Base-by-base conservation (phyloP, 1,140 invertebrate species). In the Drosophila oshimai region DNA sequence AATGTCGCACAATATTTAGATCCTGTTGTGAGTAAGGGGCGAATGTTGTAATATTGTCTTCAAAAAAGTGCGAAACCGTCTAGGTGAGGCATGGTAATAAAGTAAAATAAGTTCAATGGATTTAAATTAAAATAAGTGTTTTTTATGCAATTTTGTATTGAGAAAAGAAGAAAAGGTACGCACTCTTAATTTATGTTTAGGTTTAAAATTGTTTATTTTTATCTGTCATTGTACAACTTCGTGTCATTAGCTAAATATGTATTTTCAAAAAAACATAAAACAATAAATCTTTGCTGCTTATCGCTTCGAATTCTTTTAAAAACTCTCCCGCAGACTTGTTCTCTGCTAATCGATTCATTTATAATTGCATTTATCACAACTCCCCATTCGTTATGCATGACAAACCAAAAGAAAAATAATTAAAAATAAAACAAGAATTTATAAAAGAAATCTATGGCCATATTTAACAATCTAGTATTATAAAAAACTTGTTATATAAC, bases 321-420 rank as follows among this genome's bases (percentile, higher is more conserved):
- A 37, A 7, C 13, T n/a, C 13, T 24, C 34, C 26, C 33, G n/a
- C 6, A 28, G 34, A 41, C 12, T 10, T 37, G 64, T 68, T 68
- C 29, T 20, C 22, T 22, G 45, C 55, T 61, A 72, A 72, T 49
- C 44, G 45, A 61, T 60, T 50, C 68, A 49, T 72, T 71, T 72
- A 61, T 72, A 61, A 51, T 45, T 72, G 68, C 68, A 72, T 72
- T 45, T 50, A 72, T 72, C 68, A 72, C 61, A 64, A 37, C 26
- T 64, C 46, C 24, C 28, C 42, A 65, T 64, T 65, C 6, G 44
- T 65, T 67, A 41, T 65, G 62, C 34, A 44, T 65, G 42, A 50
- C 62, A 65, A 31, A 10, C 36, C 17, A 28, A 24, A 36, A 71
- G 45, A 45, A 22, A 36, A 50, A 18, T 26, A 0, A 26, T 5